A percentile compares a stretch with the other conserved stretches of the same genome.
phyloP scores from a whole-genome alignment of 2,888 invertebrate species.

The Microplitis manilae region DNA sequence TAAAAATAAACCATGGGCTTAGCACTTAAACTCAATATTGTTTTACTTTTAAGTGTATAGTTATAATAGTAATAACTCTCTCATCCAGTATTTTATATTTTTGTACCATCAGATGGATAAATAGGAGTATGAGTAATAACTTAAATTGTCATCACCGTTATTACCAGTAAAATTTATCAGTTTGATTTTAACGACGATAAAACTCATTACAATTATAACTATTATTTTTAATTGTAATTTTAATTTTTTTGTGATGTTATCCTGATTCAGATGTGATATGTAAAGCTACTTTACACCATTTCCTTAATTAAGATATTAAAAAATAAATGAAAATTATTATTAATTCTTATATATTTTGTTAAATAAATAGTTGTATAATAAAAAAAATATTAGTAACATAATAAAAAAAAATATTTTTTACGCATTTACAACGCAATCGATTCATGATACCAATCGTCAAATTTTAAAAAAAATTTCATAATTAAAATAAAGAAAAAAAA shows the following conservation, averaged over 20 bases:
- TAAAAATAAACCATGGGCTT: slow-evolving; percentile 77
- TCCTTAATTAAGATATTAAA: slow-evolving; percentile 54
- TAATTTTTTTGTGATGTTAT: slow-evolving; percentile 49
- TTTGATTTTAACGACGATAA: no score
- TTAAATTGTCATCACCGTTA: background rate
- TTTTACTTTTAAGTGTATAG: slow-evolving; percentile 10
- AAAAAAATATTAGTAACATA: slow-evolving; percentile 57
- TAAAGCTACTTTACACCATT: slow-evolving; percentile 70
- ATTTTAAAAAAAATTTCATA: background rate
- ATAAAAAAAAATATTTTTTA: slow-evolving; percentile 56
- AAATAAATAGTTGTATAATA: slow-evolving; percentile 56
- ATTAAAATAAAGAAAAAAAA: background rate
- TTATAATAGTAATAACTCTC: background rate
- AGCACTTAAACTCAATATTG: background rate
- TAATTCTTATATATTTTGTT: slow-evolving; percentile 59
- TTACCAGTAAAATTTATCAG: no score
- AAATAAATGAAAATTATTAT: slow-evolving; percentile 59
- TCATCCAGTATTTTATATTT: slow-evolving; percentile 19
- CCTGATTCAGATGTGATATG: slow-evolving; percentile 70
- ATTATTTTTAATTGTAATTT: slow-evolving; percentile 29
- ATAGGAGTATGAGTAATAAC: background rate
- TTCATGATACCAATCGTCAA: background rate
- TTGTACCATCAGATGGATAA: slow-evolving; percentile 17
- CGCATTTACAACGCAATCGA: slow-evolving; percentile 19
- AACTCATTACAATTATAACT: background rate